Conservation (phyloP, 2,888 invertebrate species). For the Rhamnusium bicolor region DNA sequence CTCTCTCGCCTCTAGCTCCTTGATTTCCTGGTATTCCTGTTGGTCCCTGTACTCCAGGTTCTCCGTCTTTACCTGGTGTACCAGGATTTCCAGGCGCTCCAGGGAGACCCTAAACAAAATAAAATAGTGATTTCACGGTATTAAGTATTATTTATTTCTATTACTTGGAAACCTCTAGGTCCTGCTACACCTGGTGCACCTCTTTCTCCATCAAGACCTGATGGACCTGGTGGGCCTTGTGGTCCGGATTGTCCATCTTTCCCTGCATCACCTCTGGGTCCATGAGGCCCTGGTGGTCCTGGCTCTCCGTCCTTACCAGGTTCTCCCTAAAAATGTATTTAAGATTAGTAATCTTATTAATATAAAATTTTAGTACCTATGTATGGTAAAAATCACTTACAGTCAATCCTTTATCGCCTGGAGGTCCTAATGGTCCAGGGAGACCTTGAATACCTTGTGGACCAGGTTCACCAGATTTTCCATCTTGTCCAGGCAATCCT, state of each 20-base stretch:
- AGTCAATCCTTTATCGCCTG: conserved; percentile 84
- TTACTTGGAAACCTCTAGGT: conserved; percentile 85
- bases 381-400: conserved; percentile 69
- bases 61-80: conserved; percentile 86
- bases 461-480: conserved; percentile 88
- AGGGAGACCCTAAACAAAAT: conserved; percentile 73
- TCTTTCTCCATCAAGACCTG: conserved; percentile 82
- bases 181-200: conserved; percentile 86
- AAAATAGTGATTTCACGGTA: neutral
- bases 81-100: conserved; percentile 84
- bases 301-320: conserved; percentile 86
- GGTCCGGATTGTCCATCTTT: conserved; percentile 85
- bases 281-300: conserved; percentile 82
- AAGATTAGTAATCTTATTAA: neutral
- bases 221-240: conserved; percentile 82
- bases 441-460: conserved; percentile 85
- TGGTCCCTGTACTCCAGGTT: conserved; percentile 80
- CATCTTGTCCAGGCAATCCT: conserved; percentile 87
- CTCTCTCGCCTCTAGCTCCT: conserved; percentile 77
- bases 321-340: conserved; percentile 76
- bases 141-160: conserved; percentile 1
- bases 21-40: conserved; percentile 73
- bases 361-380: neutral
- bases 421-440: conserved; percentile 83
- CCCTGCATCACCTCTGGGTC: conserved; percentile 86